phyloP scores from a whole-genome alignment of 2,113 vertebrate genomes.

The Piaya cayana region DNA sequence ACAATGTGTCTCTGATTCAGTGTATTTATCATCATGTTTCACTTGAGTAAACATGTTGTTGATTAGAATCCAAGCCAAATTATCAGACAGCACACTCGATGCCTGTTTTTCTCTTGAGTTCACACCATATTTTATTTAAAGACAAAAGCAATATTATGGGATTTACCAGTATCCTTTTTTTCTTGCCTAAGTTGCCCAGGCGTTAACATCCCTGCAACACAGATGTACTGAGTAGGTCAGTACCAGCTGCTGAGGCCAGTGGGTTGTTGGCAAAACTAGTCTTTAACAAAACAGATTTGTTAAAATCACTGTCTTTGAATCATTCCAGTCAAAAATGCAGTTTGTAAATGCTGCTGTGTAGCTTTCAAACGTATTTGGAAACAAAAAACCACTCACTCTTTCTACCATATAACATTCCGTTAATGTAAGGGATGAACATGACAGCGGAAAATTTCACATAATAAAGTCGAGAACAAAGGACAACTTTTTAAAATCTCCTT shows the following conservation, averaged over 20 bases:
- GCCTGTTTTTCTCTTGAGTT: constrained; percentile 18
- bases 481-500: neutral
- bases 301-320: neutral
- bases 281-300: neutral
- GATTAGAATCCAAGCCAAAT: constrained; percentile 35
- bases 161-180: neutral
- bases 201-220: neutral
- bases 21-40: neutral
- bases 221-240: neutral
- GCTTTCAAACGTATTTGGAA: neutral
- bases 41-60: constrained; percentile 36
- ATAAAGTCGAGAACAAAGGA: neutral
- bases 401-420: neutral
- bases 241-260: neutral
- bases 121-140: constrained; percentile 27
- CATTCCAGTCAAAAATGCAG: neutral
- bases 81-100: neutral
- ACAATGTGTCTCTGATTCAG: neutral
- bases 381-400: neutral
- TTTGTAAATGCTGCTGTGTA: neutral
- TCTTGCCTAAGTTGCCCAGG: neutral
- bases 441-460: neutral
- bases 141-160: neutral
- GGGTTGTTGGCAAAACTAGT: neutral
- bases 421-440: neutral